These are phyloP conservation scores for Emys orbicularis DNA, from an alignment of 2,797 vertebrate genomes.

Conservation along the genomic window DNA sequence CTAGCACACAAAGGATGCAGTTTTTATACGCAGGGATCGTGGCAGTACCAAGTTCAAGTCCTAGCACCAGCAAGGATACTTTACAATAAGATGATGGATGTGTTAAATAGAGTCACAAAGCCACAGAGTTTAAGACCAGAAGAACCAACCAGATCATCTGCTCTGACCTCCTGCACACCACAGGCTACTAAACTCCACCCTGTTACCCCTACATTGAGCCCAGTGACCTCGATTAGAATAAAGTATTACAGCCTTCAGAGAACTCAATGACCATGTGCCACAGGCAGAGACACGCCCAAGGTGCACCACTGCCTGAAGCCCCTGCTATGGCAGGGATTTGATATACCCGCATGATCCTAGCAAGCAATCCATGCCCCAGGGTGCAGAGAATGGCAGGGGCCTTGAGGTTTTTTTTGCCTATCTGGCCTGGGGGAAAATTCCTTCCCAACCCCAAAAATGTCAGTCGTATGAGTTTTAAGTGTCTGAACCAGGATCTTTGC, in stretches of 20 bases:
- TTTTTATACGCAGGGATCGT: slow-evolving; percentile 45
- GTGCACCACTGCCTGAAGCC: no score
- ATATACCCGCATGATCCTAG: no score
- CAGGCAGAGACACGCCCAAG: background rate
- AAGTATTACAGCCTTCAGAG: background rate
- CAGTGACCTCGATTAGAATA: background rate
- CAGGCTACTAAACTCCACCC: background rate
- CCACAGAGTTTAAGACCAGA: background rate
- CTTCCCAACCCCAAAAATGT: no score
- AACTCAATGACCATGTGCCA: background rate
- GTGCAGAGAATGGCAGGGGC: no score
- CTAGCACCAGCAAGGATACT: background rate
- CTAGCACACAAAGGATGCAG: slow-evolving; percentile 59
- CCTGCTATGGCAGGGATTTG: no score
- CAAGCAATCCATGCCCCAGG: no score
- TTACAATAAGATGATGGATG: background rate
- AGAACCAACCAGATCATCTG: background rate
- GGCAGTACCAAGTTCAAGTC: slow-evolving; percentile 39
- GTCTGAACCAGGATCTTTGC: background rate
- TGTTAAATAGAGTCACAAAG: background rate
- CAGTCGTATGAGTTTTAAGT: background rate
- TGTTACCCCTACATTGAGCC: background rate
- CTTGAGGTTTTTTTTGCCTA: no score
- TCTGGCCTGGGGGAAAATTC: no score
- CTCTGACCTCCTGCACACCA: background rate